phyloP scores from a whole-genome alignment of 2,888 invertebrate species.

The Branchellion lobata region DNA sequence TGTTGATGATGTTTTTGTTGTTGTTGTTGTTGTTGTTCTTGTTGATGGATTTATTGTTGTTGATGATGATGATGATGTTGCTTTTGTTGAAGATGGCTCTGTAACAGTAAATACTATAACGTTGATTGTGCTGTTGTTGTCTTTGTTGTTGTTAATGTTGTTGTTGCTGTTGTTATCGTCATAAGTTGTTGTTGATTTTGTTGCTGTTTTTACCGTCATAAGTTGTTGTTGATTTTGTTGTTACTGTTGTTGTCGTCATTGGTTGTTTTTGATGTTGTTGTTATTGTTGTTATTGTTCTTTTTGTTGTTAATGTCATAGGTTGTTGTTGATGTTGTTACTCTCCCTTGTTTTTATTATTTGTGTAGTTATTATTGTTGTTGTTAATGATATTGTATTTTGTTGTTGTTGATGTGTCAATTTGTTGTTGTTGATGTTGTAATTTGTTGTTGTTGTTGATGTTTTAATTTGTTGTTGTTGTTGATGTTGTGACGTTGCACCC shows the following conservation, averaged over 20 bases:
- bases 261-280: neutral
- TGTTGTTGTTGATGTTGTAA: neutral
- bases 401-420: neutral
- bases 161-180: neutral
- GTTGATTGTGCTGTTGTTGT: neutral
- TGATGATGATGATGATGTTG: too few relatives aligned
- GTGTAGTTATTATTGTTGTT: neutral
- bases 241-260: neutral
- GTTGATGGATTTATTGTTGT: too few relatives aligned
- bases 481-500: neutral
- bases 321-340: too few relatives aligned
- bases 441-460: neutral
- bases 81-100: neutral
- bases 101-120: too few relatives aligned
- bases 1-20: neutral
- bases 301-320: neutral
- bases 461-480: neutral
- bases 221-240: neutral
- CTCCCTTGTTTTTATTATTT: neutral
- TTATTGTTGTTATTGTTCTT: neutral
- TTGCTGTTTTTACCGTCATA: neutral
- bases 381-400: neutral
- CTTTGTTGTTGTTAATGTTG: neutral
- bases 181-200: neutral
- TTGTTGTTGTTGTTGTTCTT: neutral